A percentile compares a stretch with the other conserved stretches of the same genome.
Evolutionary conservation across 2,888 invertebrate species (phyloP).

Genomic region (Tetheella fluctuosa): DNA sequence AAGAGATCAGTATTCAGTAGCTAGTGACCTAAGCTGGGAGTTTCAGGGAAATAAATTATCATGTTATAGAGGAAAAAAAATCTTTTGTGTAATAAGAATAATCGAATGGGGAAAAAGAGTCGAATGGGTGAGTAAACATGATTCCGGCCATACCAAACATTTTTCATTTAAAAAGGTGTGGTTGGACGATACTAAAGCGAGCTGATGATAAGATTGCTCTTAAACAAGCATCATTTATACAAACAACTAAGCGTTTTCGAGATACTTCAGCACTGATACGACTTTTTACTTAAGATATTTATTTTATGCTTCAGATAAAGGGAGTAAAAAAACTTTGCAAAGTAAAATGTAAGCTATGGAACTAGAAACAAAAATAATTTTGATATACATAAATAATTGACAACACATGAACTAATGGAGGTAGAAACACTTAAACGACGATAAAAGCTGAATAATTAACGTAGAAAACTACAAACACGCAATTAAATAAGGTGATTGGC

Average conservation of each 20-base stretch:
- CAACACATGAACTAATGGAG: slow-evolving; percentile 21
- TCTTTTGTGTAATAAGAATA: neutral
- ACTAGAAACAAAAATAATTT: neutral
- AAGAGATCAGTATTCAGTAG: too few species aligned
- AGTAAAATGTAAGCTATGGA: neutral
- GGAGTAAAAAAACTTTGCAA: neutral
- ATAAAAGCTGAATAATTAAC: neutral
- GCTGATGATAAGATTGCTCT: slow-evolving; percentile 29
- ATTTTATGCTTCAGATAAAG: neutral
- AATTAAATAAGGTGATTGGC: neutral
- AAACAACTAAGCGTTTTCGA: slow-evolving; percentile 17
- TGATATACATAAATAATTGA: slow-evolving; percentile 18
- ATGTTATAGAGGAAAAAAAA: too few species aligned
- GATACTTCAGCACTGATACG: neutral
- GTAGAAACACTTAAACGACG: slow-evolving; percentile 16
- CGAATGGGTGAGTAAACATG: neutral
- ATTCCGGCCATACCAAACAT: neutral
- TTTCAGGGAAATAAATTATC: too few species aligned
- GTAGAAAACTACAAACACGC: neutral
- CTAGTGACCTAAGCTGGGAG: too few species aligned
- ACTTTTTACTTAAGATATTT: neutral
- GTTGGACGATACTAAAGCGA: neutral
- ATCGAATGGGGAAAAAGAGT: neutral
- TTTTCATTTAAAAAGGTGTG: neutral
- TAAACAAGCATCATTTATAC: slow-evolving; percentile 23